These are phyloP conservation scores for Neria commutata DNA, from an alignment of 2,888 invertebrate genomes.

Conservation along the genomic window DNA sequence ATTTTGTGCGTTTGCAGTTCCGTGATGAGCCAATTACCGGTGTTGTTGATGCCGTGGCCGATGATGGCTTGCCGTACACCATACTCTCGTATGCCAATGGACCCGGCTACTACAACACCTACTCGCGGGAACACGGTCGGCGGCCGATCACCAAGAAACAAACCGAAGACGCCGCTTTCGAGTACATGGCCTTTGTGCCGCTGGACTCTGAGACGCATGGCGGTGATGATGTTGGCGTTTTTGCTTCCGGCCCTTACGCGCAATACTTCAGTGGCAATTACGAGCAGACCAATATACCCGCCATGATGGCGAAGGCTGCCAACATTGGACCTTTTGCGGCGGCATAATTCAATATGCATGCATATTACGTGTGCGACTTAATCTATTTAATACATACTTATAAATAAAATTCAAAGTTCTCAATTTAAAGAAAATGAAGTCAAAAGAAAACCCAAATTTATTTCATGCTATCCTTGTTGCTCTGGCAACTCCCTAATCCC, in stretches of 20 bases:
- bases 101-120: constrained; percentile 67
- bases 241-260: constrained; percentile 77
- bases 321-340: constrained; percentile 68
- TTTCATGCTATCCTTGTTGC: too few relatives aligned
- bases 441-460: too few relatives aligned
- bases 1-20: constrained; percentile 25
- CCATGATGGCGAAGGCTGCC: constrained; percentile 74
- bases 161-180: constrained; percentile 45
- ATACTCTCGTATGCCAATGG: constrained; percentile 80
- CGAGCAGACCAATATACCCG: constrained; percentile 80
- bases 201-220: constrained; percentile 73
- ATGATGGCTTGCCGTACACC: constrained; percentile 70
- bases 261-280: constrained; percentile 80
- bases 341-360: constrained; percentile 12
- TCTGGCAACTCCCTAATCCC: too few relatives aligned
- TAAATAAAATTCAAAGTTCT: too few relatives aligned
- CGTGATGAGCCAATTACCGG: constrained; percentile 69
- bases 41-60: constrained; percentile 61
- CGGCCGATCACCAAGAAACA: constrained; percentile 39
- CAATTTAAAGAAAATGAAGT: too few relatives aligned
- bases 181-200: constrained; percentile 70
- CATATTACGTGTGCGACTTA: too few relatives aligned
- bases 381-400: too few relatives aligned
- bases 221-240: constrained; percentile 81
- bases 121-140: constrained; percentile 41